phyloP scores from a whole-genome alignment of 2,113 vertebrate species.

The Gymnorhina tibicen region DNA sequence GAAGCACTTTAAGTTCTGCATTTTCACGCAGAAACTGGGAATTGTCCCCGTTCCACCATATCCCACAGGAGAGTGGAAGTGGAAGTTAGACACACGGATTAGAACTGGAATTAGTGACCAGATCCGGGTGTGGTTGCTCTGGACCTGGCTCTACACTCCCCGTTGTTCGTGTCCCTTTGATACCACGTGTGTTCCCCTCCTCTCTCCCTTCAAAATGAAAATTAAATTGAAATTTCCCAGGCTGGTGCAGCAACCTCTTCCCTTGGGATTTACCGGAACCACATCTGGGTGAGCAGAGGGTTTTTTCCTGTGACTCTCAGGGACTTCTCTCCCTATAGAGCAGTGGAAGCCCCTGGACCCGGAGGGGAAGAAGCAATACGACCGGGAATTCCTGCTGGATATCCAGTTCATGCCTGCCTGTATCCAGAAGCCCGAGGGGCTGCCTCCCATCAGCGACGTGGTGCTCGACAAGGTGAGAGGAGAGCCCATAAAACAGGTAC shows the following conservation, averaged over 20 bases:
- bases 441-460: slow-evolving; percentile 95
- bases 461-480: slow-evolving; percentile 92
- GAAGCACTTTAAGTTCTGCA: fast-evolving
- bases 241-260: background rate
- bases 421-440: slow-evolving; percentile 89
- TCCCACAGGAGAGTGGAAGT: fast-evolving
- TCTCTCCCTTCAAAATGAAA: background rate
- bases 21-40: background rate
- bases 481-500: slow-evolving; percentile 52
- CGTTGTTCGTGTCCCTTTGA: background rate
- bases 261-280: fast-evolving
- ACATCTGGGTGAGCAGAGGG: fast-evolving
- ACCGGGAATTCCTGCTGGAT: slow-evolving; percentile 87
- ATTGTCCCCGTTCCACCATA: fast-evolving
- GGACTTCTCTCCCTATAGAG: slow-evolving; percentile 54
- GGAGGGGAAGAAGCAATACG: slow-evolving; percentile 89
- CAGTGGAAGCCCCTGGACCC: slow-evolving; percentile 76
- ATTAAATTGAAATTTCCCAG: background rate
- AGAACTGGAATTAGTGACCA: background rate
- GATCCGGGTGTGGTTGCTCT: fast-evolving
- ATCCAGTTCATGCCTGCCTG: slow-evolving; percentile 96
- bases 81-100: fast-evolving
- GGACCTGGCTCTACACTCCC: background rate
- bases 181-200: fast-evolving
- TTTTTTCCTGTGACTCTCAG: background rate